These are phyloP conservation scores for Edolisoma coerulescens DNA, from an alignment of 2,113 vertebrate genomes.

Conservation along the genomic window DNA sequence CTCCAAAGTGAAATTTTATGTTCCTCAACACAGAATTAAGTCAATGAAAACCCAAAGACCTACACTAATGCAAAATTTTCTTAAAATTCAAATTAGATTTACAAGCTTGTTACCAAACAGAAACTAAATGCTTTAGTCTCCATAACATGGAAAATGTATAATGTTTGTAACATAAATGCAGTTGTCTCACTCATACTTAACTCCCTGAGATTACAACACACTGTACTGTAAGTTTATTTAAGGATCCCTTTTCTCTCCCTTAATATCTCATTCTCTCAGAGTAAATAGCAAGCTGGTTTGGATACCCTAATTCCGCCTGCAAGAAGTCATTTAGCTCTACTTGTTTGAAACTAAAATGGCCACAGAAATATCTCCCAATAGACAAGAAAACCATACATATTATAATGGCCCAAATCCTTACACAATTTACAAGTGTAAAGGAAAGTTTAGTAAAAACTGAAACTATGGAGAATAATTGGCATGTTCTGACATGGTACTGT, in stretches of 20 bases:
- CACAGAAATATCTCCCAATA: background rate
- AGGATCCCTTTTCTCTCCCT: background rate
- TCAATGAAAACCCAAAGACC: background rate
- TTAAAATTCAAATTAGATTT: background rate
- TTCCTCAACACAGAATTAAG: background rate
- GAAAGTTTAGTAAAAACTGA: background rate
- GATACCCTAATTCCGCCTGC: background rate
- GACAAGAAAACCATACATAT: background rate
- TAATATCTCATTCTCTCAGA: background rate
- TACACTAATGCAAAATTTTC: background rate
- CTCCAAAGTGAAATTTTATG: background rate
- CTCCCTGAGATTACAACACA: background rate
- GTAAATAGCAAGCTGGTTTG: background rate
- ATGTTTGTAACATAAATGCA: background rate
- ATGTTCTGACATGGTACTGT: background rate
- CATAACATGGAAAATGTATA: background rate
- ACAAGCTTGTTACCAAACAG: background rate
- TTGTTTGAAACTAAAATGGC: background rate
- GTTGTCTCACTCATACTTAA: background rate
- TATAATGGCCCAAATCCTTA: background rate
- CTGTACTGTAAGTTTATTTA: background rate
- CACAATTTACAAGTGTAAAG: background rate
- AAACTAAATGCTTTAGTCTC: background rate
- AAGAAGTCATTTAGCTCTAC: background rate
- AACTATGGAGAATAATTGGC: background rate